phyloP scores from a whole-genome alignment of 2,113 vertebrate genomes.

The Pelvicachromis taeniatus region DNA sequence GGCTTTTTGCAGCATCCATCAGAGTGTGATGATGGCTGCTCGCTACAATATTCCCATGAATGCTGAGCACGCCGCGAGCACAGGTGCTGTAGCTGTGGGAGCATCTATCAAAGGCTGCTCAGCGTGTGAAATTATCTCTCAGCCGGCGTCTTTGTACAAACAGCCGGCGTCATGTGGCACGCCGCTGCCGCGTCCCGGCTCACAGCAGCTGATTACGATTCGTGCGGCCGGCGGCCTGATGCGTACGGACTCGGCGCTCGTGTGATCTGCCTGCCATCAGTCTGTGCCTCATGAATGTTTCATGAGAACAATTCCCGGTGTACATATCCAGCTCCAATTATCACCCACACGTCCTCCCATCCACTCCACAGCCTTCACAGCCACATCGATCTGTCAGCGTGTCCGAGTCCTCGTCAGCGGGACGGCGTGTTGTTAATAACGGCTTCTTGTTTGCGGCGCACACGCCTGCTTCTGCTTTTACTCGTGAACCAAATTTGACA shows the following conservation, averaged over 20 bases:
- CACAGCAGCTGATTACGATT: conserved; percentile 10
- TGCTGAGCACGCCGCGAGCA: neutral
- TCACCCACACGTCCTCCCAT: conserved; percentile 25
- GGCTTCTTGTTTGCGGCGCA: neutral
- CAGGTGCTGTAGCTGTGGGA: neutral
- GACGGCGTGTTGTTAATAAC: neutral
- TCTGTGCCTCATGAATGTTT: conserved; percentile 55
- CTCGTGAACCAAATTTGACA: neutral
- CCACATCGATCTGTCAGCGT: neutral
- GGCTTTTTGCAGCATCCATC: neutral
- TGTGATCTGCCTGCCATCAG: conserved; percentile 12
- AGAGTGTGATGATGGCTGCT: neutral
- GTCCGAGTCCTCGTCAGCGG: neutral
- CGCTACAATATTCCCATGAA: neutral
- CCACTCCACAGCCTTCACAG: neutral
- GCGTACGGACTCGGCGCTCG: conserved; percentile 12
- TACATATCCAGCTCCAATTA: conserved; percentile 50
- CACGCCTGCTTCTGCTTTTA: neutral
- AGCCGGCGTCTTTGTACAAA: neutral
- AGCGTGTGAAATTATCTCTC: neutral
- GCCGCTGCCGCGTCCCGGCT: neutral
- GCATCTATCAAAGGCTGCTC: neutral
- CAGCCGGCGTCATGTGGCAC: neutral
- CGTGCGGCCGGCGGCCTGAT: neutral
- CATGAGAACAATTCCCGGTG: conserved; percentile 46